Percentiles rank a stretch among this genome's conserved stretches.
Evolutionary conservation across 2,888 invertebrate species (phyloP).

Genomic region (Stegophylla sp.): DNA sequence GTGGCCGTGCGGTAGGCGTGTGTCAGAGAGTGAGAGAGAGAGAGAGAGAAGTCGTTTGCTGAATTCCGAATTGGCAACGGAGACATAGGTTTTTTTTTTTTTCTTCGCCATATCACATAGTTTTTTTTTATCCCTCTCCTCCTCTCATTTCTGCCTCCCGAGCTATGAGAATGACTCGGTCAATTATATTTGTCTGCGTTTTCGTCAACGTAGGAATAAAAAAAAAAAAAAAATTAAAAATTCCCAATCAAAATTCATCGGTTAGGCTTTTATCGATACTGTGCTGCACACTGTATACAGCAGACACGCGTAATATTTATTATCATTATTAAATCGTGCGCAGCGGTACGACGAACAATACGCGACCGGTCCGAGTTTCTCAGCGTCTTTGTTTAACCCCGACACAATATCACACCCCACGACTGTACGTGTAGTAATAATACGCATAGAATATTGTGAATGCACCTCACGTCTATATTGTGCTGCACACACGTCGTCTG

Average conservation of each 20-base stretch:
- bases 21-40: neutral
- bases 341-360: too few species aligned
- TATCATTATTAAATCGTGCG: neutral
- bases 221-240: neutral
- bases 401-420: too few species aligned
- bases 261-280: neutral
- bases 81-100: neutral
- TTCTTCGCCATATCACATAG: neutral
- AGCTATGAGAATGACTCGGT: neutral
- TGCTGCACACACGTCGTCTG: too few species aligned
- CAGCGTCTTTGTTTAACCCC: too few species aligned
- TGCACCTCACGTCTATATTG: too few species aligned
- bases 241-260: neutral
- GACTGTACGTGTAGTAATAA: neutral
- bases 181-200: constrained; percentile 14
- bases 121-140: too few species aligned
- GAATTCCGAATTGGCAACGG: constrained; percentile 31
- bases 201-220: neutral
- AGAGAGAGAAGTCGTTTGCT: neutral
- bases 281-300: neutral
- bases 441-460: neutral
- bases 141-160: too few species aligned
- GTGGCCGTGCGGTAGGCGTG: neutral
- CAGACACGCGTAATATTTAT: neutral
- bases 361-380: neutral